Evolutionary conservation across 2,113 vertebrate genomes (phyloP), one percentile per base, ranked within the genome.

Genomic region (Sinocyclocheilus grahami): DNA sequence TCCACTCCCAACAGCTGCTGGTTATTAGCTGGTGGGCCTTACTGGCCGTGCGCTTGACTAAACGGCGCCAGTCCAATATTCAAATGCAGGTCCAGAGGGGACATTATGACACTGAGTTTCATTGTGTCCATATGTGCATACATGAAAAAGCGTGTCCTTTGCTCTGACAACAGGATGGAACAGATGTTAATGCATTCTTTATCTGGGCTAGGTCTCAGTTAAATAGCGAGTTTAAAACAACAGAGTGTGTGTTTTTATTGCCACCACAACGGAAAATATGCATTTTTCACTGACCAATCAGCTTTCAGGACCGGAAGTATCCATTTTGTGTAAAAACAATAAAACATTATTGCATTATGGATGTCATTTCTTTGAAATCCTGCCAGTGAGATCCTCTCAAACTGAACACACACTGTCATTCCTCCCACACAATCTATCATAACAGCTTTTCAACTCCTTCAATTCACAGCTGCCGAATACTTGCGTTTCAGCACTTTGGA

Each of bases 1-100:
- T 92, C 90, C 88, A 91, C 89, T 89, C 90, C 90, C 85, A 92
- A 93, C 94, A 95, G 94, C 94, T 95, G 94, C 92, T 90, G 89
- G 90, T 92, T 90, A 92, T 92, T 93, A 95, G 88, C 88, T 79
- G 71, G 48, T 82, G 83, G 89, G 83, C 86, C 81, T 88, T 91
- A 85, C 91, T 86, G 86, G 89, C 86, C 78, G 85, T 92, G 91
- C 89, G 86, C 78, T 86, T 4, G 39, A 88, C 91, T 88, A 14
- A 89, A 85, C 78, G 91, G 91, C 90, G 91, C 91, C 93, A 51
- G 82, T 77, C 88, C 89, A 90, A 87, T 87, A 78, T 93, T 91
- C 88, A 90, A 89, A 91, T 86, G 89, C 87, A 86, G 87, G 87
- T 89, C 88, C 86, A 87, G 74, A 90, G 78, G 63, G 74, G 87